These are phyloP conservation scores for Cenopis cana DNA, from an alignment of 2,888 invertebrate genomes.

Conservation along the genomic window DNA sequence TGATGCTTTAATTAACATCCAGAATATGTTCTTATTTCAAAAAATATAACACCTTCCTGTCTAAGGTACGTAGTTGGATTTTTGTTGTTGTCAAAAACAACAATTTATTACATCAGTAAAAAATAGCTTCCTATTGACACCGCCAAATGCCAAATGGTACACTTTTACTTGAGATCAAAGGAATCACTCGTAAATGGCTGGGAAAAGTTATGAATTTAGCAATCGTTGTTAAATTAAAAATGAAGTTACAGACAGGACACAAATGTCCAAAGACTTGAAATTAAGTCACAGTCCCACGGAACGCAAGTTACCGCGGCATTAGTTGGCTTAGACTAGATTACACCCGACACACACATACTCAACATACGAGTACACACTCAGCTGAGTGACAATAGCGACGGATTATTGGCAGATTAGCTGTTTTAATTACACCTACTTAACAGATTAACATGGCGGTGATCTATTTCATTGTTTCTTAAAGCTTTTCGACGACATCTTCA, in stretches of 20 bases:
- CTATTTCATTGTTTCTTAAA: not conserved
- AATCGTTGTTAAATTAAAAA: not conserved
- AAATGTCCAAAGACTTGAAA: slow-evolving; percentile 4
- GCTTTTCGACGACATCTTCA: not conserved
- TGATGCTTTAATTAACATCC: too few relatives aligned
- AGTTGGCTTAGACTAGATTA: slow-evolving; percentile 60
- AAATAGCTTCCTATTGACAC: too few relatives aligned
- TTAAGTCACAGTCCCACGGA: slow-evolving; percentile 1
- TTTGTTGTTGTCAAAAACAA: too few relatives aligned
- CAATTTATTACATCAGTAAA: too few relatives aligned
- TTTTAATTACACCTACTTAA: not conserved
- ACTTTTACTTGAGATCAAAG: too few relatives aligned
- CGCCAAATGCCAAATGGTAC: too few relatives aligned
- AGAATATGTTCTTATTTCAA: too few relatives aligned
- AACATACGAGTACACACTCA: slow-evolving; percentile 42
- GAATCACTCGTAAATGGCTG: too few relatives aligned
- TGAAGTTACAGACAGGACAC: not conserved
- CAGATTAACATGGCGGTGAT: not conserved
- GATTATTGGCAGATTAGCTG: slow-evolving; percentile 25
- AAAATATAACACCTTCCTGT: too few relatives aligned
- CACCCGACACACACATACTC: slow-evolving; percentile 50
- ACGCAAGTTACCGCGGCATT: slow-evolving; percentile 44
- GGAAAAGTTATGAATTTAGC: not conserved
- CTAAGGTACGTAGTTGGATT: too few relatives aligned
- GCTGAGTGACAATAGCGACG: slow-evolving; percentile 5